A percentile compares a stretch with the other conserved stretches of the same genome.
Conservation (phyloP, 2,113 vertebrate species). For the Leucopsar rothschildi region DNA sequence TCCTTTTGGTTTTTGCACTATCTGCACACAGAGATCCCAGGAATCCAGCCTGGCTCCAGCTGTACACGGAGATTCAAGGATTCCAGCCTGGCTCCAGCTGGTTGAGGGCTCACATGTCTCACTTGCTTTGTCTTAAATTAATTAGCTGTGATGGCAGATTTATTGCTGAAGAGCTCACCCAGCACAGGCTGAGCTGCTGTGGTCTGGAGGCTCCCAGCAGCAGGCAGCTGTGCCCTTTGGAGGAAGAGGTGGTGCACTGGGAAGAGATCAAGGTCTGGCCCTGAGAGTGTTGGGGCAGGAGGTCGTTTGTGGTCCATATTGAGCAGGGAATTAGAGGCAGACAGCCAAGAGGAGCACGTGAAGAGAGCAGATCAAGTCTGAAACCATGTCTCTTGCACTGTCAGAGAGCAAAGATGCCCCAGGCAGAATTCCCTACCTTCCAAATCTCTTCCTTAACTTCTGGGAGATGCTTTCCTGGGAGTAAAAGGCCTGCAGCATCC, state of each 20-base stretch:
- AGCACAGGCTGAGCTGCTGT: neutral
- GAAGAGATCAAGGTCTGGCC: neutral
- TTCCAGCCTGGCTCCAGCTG: neutral
- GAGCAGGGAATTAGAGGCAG: neutral
- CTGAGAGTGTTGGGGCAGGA: neutral
- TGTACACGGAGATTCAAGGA: neutral
- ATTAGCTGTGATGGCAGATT: neutral
- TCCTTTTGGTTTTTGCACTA: neutral
- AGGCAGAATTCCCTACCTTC: neutral
- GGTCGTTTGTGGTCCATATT: neutral
- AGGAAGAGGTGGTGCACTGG: neutral
- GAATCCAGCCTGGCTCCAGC: neutral
- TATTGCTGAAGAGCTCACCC: neutral
- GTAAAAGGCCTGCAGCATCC: neutral
- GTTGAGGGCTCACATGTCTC: neutral
- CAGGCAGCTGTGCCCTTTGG: neutral
- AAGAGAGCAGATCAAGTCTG: neutral
- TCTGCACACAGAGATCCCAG: neutral
- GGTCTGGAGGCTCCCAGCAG: neutral
- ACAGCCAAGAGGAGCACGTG: neutral
- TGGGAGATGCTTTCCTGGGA: neutral
- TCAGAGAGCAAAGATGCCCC: neutral
- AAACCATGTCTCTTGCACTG: rapidly evolving
- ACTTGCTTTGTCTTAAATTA: neutral
- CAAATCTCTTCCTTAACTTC: neutral